Conservation (phyloP, 2,113 vertebrate genomes). For the Tenebrosternarchus preto region DNA sequence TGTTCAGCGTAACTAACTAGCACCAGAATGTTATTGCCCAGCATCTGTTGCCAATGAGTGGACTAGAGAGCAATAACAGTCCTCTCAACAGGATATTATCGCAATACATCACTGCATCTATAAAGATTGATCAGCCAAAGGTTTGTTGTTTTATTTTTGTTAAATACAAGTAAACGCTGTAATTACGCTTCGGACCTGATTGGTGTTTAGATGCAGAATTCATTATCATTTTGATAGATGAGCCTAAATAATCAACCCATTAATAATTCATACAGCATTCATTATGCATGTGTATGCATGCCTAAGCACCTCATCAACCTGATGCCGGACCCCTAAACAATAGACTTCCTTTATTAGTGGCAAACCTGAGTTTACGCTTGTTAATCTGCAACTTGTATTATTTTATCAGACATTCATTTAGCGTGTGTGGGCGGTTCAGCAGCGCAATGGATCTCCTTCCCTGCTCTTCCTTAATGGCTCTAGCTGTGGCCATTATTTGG, state of each 20-base stretch:
- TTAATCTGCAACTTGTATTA: constrained; percentile 98
- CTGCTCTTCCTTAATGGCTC: constrained; percentile 87
- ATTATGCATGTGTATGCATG: constrained; percentile 99
- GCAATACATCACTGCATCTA: constrained; percentile 59
- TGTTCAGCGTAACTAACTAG: constrained; percentile 23
- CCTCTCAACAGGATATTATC: constrained; percentile 57
- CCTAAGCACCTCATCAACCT: constrained; percentile 98
- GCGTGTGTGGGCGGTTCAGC: constrained; percentile 74
- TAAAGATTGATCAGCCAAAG: constrained; percentile 66
- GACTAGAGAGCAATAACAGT: constrained; percentile 49
- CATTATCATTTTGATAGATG: constrained; percentile 99
- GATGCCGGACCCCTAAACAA: constrained; percentile 96
- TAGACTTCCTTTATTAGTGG: constrained; percentile 91
- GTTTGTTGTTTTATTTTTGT: constrained; percentile 79
- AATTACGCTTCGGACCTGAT: constrained; percentile 96
- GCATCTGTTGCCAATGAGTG: constrained; percentile 33
- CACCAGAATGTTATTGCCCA: constrained; percentile 49
- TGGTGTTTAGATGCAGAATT: constrained; percentile 98
- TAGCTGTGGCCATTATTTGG: constrained; percentile 87
- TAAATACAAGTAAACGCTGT: constrained; percentile 94
- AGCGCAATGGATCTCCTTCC: constrained; percentile 79
- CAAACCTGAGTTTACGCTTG: constrained; percentile 93
- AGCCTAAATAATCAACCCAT: constrained; percentile 99
- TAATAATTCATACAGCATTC: constrained; percentile 99
- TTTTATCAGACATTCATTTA: constrained; percentile 99